Conservation (phyloP, 1,140 invertebrate species). For the Hyposmocoma kahamanoa region DNA sequence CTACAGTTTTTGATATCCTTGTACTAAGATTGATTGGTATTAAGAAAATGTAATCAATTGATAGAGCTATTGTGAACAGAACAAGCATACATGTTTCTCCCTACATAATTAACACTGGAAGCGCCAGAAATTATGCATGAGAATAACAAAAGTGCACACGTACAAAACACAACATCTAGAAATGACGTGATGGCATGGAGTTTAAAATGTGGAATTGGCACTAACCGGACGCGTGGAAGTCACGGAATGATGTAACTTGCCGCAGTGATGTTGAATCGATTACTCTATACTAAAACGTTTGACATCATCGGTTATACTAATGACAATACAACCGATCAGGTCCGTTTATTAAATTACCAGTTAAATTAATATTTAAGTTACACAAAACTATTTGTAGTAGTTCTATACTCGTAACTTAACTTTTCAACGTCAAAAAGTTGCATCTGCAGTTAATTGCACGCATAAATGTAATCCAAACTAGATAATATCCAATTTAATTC, state of each 20-base stretch:
- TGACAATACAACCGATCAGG: not conserved
- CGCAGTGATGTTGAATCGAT: conserved; percentile 4
- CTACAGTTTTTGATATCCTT: not conserved
- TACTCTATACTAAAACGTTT: conserved; percentile 7
- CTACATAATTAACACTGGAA: no score
- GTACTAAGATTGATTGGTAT: no score
- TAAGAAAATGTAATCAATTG: no score
- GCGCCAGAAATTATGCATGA: no score
- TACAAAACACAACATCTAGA: no score
- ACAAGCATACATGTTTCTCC: no score
- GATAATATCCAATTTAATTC: conserved; percentile 27
- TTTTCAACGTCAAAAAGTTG: conserved; percentile 20
- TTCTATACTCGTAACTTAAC: conserved; percentile 10
- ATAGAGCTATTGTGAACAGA: no score
- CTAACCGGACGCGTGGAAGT: conserved; percentile 8
- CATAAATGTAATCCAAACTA: conserved; percentile 20
- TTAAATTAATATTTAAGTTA: no score
- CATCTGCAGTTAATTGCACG: conserved; percentile 21
- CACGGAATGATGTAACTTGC: conserved; percentile 22
- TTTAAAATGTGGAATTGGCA: not conserved
- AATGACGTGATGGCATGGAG: not conserved
- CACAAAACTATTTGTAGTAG: no score
- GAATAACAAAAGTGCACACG: no score
- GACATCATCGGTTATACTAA: conserved; percentile 9
- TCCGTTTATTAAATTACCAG: not conserved